Conservation (phyloP, 2,113 vertebrate genomes). For the Coptodon bakossiorum region DNA sequence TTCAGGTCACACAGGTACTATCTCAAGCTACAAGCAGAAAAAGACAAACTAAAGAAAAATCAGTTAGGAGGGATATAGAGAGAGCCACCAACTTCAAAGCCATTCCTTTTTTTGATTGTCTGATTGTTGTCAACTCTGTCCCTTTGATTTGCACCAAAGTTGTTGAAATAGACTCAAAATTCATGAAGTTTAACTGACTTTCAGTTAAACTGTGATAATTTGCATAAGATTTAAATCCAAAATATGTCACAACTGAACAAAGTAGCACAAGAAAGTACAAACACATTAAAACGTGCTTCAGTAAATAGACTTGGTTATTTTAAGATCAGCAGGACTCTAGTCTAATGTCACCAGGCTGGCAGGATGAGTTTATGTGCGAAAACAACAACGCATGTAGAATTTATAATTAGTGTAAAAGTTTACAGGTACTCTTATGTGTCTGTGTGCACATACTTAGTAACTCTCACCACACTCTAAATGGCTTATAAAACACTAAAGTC, state of each 20-base stretch:
- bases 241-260: not conserved
- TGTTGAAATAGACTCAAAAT: not conserved
- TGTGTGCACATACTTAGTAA: not conserved
- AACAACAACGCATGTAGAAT: not conserved
- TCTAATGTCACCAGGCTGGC: not conserved
- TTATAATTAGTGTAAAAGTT: not conserved
- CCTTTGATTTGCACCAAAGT: not conserved
- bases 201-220: not conserved
- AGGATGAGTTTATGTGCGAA: not conserved
- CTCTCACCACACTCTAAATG: not conserved
- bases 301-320: not conserved
- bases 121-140: not conserved
- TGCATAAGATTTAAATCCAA: not conserved
- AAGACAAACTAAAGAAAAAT: not conserved
- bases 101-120: not conserved
- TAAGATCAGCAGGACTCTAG: not conserved
- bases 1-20: not conserved
- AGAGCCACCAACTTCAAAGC: not conserved
- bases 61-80: not conserved
- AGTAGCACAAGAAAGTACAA: not conserved
- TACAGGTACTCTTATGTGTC: not conserved
- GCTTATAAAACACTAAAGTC: not conserved
- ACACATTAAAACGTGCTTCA: not conserved
- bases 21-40: not conserved
- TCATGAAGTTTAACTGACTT: not conserved